Conservation (phyloP, 2,797 vertebrate species). For the Alosa sapidissima region DNA sequence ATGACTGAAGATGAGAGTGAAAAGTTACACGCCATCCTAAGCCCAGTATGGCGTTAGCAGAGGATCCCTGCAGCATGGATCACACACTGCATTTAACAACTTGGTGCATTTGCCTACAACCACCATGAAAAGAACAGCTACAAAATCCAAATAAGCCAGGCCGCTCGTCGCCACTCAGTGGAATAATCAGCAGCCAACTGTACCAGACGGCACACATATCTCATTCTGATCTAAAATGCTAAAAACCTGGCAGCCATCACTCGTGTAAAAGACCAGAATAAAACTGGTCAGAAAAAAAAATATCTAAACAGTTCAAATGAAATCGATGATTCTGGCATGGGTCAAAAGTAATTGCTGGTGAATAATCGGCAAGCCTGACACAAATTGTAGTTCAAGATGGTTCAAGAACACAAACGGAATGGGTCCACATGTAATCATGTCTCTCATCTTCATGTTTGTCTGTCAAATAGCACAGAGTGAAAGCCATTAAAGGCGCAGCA, state of each 20-base stretch:
- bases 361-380: not conserved
- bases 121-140: not conserved
- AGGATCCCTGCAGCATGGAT: constrained; percentile 24
- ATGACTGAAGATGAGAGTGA: constrained; percentile 2
- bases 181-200: not conserved
- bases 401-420: not conserved
- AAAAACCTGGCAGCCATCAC: not conserved
- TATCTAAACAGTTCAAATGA: not conserved
- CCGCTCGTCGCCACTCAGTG: not conserved
- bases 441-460: constrained; percentile 36
- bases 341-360: not conserved
- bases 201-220: not conserved
- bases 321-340: not conserved
- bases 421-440: not conserved
- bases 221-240: not conserved
- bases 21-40: constrained; percentile 43
- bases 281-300: not conserved
- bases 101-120: constrained; percentile 32
- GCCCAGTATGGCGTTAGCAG: not conserved
- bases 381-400: not conserved
- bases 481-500: constrained; percentile 37
- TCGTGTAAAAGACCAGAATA: not conserved
- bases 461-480: constrained; percentile 40
- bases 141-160: not conserved
- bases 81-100: constrained; percentile 48